Conservation (phyloP, 1,140 invertebrate genomes). For the Pseudomyrmex flavicornis region DNA sequence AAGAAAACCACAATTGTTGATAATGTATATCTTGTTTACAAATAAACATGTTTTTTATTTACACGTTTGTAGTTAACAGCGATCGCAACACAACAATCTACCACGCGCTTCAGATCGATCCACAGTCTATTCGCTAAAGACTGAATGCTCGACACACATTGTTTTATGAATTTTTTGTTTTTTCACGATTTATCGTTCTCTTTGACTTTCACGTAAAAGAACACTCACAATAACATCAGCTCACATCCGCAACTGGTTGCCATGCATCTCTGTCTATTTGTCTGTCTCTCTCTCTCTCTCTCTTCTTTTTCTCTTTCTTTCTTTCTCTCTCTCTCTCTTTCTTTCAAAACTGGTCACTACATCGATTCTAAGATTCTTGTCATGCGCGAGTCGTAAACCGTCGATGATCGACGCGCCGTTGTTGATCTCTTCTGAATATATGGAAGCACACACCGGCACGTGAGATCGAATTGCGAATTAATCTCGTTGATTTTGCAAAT, state of each 20-base stretch:
- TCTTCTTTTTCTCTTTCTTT: too few species aligned
- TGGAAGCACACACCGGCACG: conserved; percentile 36
- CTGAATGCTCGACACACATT: neutral
- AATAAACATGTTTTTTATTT: conserved; percentile 20
- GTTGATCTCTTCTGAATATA: conserved; percentile 39
- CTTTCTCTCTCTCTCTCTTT: too few species aligned
- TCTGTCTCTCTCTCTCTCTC: too few species aligned
- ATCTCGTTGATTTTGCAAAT: conserved; percentile 37
- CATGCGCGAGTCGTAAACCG: conserved; percentile 4
- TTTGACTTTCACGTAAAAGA: neutral
- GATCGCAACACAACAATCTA: conserved; percentile 18
- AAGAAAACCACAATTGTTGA: conserved; percentile 25
- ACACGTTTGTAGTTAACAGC: conserved; percentile 18
- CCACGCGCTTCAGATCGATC: conserved; percentile 39
- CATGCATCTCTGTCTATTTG: neutral
- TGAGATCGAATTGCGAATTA: neutral
- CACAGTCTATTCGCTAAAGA: neutral
- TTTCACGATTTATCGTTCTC: neutral
- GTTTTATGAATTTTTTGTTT: too few species aligned
- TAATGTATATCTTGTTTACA: neutral
- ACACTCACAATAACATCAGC: neutral
- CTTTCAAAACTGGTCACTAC: conserved; percentile 8
- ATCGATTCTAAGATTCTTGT: conserved; percentile 35
- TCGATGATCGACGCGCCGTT: conserved; percentile 56
- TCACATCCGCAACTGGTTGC: conserved; percentile 43